Evolutionary conservation across 1,140 invertebrate genomes (phyloP), one percentile per base, ranked within the genome.

Genomic region (Phortica variegata): DNA sequence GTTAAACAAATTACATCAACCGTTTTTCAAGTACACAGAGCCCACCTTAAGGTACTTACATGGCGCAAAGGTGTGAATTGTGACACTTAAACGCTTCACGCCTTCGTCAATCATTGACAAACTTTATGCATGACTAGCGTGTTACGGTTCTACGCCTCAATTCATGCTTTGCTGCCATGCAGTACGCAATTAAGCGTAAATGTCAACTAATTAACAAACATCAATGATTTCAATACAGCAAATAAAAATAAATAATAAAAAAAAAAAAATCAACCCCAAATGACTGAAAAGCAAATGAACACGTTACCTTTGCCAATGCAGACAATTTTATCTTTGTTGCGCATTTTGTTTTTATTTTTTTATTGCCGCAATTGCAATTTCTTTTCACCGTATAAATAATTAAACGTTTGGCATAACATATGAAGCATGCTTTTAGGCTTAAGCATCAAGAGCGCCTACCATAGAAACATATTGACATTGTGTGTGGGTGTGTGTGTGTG

Each of bases 391-490:
- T 46, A 52, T 71, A 71, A 71, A 71, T 71, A 71, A 71, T 71
- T 71, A 61, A 71, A 71, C 60, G 68, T 63, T 65, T 56, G 60
- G 58, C 68, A 71, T 68, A 71, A 66, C 66, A 65, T 65, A 68
- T 68, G 68, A 66, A 71, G 60, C 62, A 53, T 50, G 58, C 62
- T 71, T 71, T 71, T 61, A 65, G 66, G 66, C 55, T 71, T 71
- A 61, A 54, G 10, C 17, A 42, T 37, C 4, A 29, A 38, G 17
- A 26, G 17, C 5, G 31, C 12, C 17, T 9, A 12, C 15, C 15
- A 18, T 26, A 26, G 23, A 26, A 26, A 26, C 23, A 26, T 26
- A 26, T 26, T 6, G 5, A 26, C 10, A 26, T n/a, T 26, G 23
- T 26, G 10, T 26, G 46, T 34, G 32, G 6, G 32, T 34, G n/a